Conservation (phyloP, 2,797 vertebrate genomes). For the Anableps anableps region DNA sequence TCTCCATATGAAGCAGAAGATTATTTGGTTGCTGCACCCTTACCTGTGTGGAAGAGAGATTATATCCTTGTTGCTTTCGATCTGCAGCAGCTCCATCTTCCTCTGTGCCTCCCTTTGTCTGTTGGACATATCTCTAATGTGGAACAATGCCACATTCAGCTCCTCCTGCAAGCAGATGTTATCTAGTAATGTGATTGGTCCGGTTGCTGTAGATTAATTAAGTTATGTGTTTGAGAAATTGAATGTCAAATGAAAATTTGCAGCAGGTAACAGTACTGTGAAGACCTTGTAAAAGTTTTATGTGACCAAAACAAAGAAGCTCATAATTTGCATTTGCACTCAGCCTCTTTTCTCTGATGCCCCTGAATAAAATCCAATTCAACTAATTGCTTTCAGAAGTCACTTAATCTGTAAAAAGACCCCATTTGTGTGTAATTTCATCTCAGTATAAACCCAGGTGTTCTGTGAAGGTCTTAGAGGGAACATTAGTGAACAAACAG, state of each 20-base stretch:
- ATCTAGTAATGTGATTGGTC: conserved; percentile 3
- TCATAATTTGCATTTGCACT: not conserved
- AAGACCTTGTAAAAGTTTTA: not conserved
- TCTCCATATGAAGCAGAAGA: not conserved
- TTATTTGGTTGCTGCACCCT: not conserved
- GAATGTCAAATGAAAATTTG: not conserved
- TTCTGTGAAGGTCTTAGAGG: not conserved
- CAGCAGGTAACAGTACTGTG: not conserved
- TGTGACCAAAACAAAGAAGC: not conserved
- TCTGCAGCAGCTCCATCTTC: conserved; percentile 87
- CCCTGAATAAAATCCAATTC: no score
- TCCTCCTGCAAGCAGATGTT: conserved; percentile 85
- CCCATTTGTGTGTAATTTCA: not conserved
- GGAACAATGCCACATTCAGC: conserved; percentile 87
- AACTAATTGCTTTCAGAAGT: not conserved
- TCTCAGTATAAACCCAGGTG: not conserved
- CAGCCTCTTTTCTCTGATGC: not conserved
- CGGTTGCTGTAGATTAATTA: conserved; percentile 1
- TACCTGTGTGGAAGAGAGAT: conserved; percentile 62
- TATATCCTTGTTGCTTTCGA: conserved; percentile 75
- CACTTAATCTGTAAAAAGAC: not conserved
- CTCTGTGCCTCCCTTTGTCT: conserved; percentile 91
- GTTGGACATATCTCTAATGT: conserved; percentile 90
- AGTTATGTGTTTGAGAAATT: not conserved
- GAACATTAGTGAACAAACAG: not conserved